Conservation (phyloP, 2,888 invertebrate species). For the Hirtodrosophila trivittata region DNA sequence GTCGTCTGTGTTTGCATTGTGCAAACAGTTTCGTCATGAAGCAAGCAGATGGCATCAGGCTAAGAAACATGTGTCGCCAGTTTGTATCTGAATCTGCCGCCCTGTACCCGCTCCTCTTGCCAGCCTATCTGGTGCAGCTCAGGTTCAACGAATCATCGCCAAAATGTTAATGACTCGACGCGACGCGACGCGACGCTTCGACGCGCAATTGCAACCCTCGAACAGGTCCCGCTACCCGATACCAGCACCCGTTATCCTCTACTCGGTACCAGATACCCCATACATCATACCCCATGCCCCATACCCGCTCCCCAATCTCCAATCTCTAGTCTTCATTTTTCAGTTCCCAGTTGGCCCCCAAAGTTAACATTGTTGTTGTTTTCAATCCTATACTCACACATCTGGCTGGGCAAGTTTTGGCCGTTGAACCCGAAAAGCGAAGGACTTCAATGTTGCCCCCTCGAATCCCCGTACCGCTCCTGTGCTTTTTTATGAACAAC, state of each 20-base stretch:
- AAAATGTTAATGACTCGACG: conserved; percentile 56
- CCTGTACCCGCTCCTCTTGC: conserved; percentile 12
- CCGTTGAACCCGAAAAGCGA: conserved; percentile 43
- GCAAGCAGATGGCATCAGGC: conserved; percentile 49
- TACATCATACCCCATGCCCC: too few species aligned
- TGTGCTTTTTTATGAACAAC: conserved; percentile 9
- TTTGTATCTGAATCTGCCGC: neutral
- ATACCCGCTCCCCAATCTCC: neutral
- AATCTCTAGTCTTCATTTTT: neutral
- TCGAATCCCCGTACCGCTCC: conserved; percentile 1
- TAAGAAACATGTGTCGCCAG: conserved; percentile 46
- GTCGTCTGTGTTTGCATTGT: conserved; percentile 24
- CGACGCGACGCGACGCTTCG: conserved; percentile 18
- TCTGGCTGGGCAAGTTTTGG: conserved; percentile 53
- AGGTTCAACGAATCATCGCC: conserved; percentile 53
- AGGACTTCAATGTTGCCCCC: conserved; percentile 37
- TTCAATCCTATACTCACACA: conserved; percentile 38
- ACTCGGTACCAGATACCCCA: neutral
- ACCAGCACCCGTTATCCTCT: neutral
- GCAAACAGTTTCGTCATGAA: conserved; percentile 47
- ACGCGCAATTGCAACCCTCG: conserved; percentile 48
- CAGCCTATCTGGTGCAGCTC: conserved; percentile 30
- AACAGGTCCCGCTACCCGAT: conserved; percentile 20
- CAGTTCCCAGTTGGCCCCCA: conserved; percentile 45
- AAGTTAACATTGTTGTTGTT: conserved; percentile 25